Conservation (phyloP, 2,797 vertebrate species). For the Darevskia nairensis region DNA sequence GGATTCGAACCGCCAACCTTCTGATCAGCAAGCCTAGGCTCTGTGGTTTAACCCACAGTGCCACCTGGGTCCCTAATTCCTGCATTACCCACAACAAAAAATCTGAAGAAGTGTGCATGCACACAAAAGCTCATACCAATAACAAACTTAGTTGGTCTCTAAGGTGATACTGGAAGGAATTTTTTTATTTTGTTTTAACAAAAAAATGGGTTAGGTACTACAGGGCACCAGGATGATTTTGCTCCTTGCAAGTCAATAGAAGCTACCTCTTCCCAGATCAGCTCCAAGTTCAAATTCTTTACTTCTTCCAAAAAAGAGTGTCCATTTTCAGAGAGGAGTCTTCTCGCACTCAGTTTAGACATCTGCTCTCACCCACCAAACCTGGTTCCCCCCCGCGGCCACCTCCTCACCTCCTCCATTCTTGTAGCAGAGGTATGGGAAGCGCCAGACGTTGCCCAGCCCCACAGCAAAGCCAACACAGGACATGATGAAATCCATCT, state of each 20-base stretch:
- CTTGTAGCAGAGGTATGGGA: conserved; percentile 84
- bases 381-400: neutral
- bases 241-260: neutral
- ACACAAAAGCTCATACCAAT: no score
- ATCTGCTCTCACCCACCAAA: neutral
- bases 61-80: no score
- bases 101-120: no score
- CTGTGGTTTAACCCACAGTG: no score
- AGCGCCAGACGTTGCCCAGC: conserved; percentile 92
- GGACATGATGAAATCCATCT: conserved; percentile 98
- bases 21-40: no score
- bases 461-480: conserved; percentile 94
- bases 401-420: conserved; percentile 32
- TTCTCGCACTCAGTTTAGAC: neutral
- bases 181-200: neutral
- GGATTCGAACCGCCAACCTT: no score
- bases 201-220: neutral
- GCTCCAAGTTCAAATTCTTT: neutral
- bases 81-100: no score
- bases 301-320: neutral
- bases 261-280: no score
- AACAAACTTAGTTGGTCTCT: no score
- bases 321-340: neutral
- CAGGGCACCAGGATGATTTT: neutral
- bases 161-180: no score